Conservation (phyloP, 2,113 vertebrate genomes). For the Gallinago undulata region DNA sequence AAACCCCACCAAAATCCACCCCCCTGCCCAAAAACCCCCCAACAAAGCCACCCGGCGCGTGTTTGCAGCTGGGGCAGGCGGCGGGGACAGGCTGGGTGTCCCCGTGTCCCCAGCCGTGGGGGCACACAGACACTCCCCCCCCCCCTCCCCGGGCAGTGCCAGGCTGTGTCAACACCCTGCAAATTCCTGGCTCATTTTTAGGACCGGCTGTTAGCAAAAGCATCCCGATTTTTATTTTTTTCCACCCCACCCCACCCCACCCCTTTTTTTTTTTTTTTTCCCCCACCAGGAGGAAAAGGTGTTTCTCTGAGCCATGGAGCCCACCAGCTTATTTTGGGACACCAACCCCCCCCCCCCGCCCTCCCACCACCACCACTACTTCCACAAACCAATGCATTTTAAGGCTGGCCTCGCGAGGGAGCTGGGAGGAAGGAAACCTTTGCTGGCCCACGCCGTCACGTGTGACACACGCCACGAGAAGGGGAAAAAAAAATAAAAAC, state of each 20-base stretch:
- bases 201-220: background rate
- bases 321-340: background rate
- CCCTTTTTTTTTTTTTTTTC: background rate
- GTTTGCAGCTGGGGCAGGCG: background rate
- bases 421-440: background rate
- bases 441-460: background rate
- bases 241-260: no score
- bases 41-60: background rate
- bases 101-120: background rate
- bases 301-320: background rate
- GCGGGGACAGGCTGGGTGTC: background rate
- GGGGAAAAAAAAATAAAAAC: background rate
- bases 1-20: background rate
- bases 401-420: background rate
- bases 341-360: background rate
- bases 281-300: background rate
- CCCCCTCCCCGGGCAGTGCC: background rate
- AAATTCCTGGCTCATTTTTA: background rate
- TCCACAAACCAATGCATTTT: background rate
- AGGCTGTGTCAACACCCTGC: rapidly evolving
- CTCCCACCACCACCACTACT: background rate
- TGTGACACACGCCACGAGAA: background rate
- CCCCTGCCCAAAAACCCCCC: background rate
- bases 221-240: background rate
- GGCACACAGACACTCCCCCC: background rate